Conservation (phyloP, 2,888 invertebrate species). For the Leucophenga montana region DNA sequence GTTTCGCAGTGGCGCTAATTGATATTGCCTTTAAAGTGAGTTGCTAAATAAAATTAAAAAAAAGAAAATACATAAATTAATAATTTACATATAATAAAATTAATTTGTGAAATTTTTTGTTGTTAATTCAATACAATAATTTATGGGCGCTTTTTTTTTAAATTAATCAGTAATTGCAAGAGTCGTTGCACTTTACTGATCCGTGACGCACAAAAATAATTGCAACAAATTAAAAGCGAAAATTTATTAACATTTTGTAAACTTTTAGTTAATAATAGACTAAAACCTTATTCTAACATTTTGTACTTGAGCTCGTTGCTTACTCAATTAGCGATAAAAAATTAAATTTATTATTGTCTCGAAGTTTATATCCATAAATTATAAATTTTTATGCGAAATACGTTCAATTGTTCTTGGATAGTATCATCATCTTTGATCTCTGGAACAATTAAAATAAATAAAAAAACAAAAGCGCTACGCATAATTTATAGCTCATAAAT, state of each 20-base stretch:
- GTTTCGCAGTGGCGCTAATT: conserved; percentile 29
- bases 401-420: neutral
- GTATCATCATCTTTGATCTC: neutral
- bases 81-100: no score
- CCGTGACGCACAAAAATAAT: conserved; percentile 3
- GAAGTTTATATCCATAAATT: neutral
- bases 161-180: no score
- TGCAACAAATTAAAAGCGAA: conserved; percentile 1
- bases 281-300: neutral
- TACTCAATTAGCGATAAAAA: conserved; percentile 12
- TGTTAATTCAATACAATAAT: no score
- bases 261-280: no score
- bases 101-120: no score
- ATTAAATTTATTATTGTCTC: neutral
- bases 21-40: neutral
- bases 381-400: neutral
- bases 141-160: no score
- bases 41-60: conserved; percentile 17
- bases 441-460: no score
- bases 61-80: neutral
- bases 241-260: no score
- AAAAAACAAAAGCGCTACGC: no score
- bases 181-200: conserved; percentile 9
- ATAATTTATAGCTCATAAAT: neutral
- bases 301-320: conserved; percentile 29